A percentile compares a stretch with the other conserved stretches of the same genome.
Evolutionary conservation across 2,113 vertebrate genomes (phyloP).

Genomic region (Herpailurus yagouaroundi): DNA sequence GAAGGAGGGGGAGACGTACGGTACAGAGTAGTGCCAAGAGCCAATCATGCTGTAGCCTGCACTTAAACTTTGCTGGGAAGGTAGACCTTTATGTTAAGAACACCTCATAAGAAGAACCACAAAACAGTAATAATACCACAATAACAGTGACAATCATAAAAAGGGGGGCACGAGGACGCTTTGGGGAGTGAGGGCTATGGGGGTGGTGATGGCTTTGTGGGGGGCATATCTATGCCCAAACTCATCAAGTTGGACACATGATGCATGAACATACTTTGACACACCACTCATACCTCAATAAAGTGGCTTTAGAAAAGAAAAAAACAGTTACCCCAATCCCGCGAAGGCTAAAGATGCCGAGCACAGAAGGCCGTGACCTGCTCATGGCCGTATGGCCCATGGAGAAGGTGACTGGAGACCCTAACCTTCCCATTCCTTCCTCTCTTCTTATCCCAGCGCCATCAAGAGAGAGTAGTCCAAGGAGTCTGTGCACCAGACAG

Average conservation of each 20-base stretch:
- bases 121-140: too few relatives aligned
- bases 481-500: background rate
- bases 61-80: background rate
- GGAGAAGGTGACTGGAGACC: background rate
- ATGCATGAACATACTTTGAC: background rate
- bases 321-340: background rate
- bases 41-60: background rate
- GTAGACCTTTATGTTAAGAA: background rate
- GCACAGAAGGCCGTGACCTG: background rate
- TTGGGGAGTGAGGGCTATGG: too few relatives aligned
- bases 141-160: background rate
- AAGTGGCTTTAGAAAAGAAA: background rate
- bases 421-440: background rate
- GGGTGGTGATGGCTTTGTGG: background rate
- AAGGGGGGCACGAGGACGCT: background rate
- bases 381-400: background rate
- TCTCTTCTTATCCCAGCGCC: background rate
- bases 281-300: background rate
- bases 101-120: too few relatives aligned
- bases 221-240: background rate
- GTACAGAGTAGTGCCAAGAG: background rate
- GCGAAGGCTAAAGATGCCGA: background rate
- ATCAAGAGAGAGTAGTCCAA: background rate
- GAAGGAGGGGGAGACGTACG: background rate
- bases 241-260: background rate